These are phyloP conservation scores for Chlamydotis undulata DNA, from an alignment of 2,113 vertebrate species.

Conservation along the genomic window DNA sequence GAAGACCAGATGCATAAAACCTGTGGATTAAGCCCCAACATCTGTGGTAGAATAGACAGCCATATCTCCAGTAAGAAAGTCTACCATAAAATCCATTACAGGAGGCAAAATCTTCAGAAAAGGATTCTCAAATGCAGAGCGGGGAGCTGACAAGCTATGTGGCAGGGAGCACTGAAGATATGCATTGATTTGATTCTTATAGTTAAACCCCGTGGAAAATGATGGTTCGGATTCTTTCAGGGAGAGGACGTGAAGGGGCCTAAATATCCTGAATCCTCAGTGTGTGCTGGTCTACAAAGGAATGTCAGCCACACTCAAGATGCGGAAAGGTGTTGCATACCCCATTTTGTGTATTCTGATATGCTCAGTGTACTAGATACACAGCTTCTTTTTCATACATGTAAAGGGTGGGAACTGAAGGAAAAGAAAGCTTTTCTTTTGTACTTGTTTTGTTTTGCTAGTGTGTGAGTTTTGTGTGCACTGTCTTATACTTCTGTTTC, in stretches of 20 bases:
- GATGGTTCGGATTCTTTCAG: not conserved
- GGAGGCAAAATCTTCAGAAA: not conserved
- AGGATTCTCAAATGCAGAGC: not conserved
- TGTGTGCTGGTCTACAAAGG: not conserved
- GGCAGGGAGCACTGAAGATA: not conserved
- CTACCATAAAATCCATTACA: not conserved
- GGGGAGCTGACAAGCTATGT: rapidly evolving
- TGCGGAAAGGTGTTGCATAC: not conserved
- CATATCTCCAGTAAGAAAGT: not conserved
- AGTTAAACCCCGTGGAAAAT: not conserved
- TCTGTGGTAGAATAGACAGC: not conserved
- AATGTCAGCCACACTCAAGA: not conserved
- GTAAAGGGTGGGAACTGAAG: not conserved
- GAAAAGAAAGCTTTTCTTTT: not conserved
- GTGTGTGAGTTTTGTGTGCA: not conserved
- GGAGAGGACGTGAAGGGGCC: not conserved
- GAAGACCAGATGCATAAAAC: not conserved
- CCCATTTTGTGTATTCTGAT: not conserved
- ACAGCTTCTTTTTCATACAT: not conserved
- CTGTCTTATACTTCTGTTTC: not conserved
- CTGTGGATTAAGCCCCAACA: not conserved
- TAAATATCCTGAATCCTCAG: not conserved
- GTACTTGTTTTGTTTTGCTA: not conserved
- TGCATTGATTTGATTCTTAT: not conserved
- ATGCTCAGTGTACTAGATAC: not conserved